Evolutionary conservation across 2,888 invertebrate genomes (phyloP), one percentile per base, ranked within the genome.

Genomic region (Eurytoma californica): DNA sequence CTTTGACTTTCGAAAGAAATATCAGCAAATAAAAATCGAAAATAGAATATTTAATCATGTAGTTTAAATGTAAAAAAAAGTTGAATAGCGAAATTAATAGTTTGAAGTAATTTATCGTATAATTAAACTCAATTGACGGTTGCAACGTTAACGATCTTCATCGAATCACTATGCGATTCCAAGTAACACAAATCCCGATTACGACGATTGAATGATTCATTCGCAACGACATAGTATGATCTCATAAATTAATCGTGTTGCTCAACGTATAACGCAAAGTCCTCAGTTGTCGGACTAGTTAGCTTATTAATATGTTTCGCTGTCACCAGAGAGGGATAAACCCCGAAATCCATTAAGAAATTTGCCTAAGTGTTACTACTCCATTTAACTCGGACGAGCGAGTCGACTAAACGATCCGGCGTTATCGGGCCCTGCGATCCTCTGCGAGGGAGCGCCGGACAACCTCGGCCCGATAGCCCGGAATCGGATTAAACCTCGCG

Each of bases 311-410:
- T 67, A 72, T 51, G 72, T 70, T 51, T 7, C 20, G 14, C 66
- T 72, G 65, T 77, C 72, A 49, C 7, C 70, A n/a, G 14, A n/a
- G 51, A 51, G 51, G 55, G 66, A 57, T 72, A 72, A 60, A 51
- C 12, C 13, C 3, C 16, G 61, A 47, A 58, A 65, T n/a, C 79
- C 79, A 79, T 79, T 79, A 79, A 24, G 39, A 76, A 72, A 72
- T 80, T 79, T 67, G 67, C 79, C 51, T 76, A 76, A 80, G 72
- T 47, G 58, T 65, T 49, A 28, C 72, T 72, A 77, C 51, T 77
- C 77, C 72, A 72, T 57, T 79, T 69, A 58, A 69, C 74, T 60
- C 68, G 79, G 47, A 69, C 65, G 79, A 70, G 24, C 47, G 28
- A 60, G 58, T 57, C 18, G 66, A 67, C 75, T 66, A 72, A 75